Evolutionary conservation across 2,113 vertebrate genomes (phyloP).

Genomic region (Erinaceus europaeus): DNA sequence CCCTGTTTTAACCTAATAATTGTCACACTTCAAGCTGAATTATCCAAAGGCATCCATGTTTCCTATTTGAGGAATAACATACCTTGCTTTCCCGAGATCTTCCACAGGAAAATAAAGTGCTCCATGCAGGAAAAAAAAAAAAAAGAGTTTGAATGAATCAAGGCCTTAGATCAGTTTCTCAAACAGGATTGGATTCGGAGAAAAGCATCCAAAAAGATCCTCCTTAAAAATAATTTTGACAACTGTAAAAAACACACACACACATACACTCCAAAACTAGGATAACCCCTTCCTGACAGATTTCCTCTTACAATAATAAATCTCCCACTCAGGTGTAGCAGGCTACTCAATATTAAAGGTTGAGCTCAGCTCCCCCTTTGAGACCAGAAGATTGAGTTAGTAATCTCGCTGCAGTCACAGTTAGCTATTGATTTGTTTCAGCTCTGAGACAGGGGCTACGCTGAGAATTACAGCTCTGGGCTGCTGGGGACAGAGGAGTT

Average conservation of each 20-base stretch:
- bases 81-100: neutral
- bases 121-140: neutral
- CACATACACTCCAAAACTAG: neutral
- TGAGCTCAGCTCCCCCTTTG: neutral
- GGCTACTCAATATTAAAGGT: conserved; percentile 25
- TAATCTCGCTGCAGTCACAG: conserved; percentile 25
- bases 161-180: neutral
- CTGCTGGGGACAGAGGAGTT: conserved; percentile 20
- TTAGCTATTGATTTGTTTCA: conserved; percentile 55
- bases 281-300: neutral
- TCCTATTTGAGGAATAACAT: neutral
- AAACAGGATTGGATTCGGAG: neutral
- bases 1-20: conserved; percentile 7
- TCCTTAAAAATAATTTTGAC: no score
- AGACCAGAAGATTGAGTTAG: conserved; percentile 60
- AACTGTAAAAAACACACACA: no score
- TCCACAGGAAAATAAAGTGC: conserved; percentile 20
- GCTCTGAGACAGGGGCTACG: conserved; percentile 27
- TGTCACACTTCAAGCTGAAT: neutral
- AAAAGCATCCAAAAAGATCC: no score
- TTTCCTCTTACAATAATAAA: conserved; percentile 36
- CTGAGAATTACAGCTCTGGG: conserved; percentile 51
- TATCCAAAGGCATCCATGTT: conserved; percentile 21
- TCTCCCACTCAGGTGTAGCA: neutral
- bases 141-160: neutral